Evolutionary conservation across 2,797 vertebrate genomes (phyloP).

Genomic region (Poeciliopsis turneri): DNA sequence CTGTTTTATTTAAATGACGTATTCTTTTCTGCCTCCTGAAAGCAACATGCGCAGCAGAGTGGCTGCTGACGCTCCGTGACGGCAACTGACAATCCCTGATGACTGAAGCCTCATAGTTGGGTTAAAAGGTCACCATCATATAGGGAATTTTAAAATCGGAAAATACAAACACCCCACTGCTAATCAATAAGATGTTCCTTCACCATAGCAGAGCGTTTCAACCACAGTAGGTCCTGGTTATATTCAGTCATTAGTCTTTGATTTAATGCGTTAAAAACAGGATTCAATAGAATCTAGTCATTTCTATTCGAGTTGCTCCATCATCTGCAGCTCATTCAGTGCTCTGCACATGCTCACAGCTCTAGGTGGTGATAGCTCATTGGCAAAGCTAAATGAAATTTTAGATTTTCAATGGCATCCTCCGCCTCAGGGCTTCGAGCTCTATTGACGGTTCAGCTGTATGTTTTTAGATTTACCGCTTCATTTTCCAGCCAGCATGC

Average conservation of each 20-base stretch:
- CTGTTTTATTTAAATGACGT: too few relatives aligned
- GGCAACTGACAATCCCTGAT: too few relatives aligned
- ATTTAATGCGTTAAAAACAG: slow-evolving; percentile 31
- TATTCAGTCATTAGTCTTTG: slow-evolving; percentile 10
- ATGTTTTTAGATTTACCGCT: slow-evolving; percentile 72
- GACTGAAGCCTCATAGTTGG: too few relatives aligned
- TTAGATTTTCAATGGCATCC: slow-evolving; percentile 63
- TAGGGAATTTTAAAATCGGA: neutral
- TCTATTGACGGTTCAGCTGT: slow-evolving; percentile 61
- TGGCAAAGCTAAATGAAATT: slow-evolving; percentile 59
- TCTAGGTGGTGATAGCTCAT: slow-evolving; percentile 37
- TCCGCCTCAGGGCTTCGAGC: slow-evolving; percentile 36
- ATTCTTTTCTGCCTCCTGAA: too few relatives aligned
- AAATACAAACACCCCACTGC: neutral
- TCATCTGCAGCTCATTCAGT: slow-evolving; percentile 26
- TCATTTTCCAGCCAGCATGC: slow-evolving; percentile 52
- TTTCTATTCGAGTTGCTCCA: slow-evolving; percentile 40
- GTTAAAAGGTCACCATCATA: too few relatives aligned
- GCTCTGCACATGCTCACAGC: slow-evolving; percentile 22
- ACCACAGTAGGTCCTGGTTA: neutral
- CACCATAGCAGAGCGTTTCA: neutral
- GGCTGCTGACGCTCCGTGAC: too few relatives aligned
- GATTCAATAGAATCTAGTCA: slow-evolving; percentile 26
- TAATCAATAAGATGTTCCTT: neutral
- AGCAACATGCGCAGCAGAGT: too few relatives aligned